Base-by-base conservation (phyloP, 2,888 invertebrate genomes). In the Microctonus hyperodae region DNA sequence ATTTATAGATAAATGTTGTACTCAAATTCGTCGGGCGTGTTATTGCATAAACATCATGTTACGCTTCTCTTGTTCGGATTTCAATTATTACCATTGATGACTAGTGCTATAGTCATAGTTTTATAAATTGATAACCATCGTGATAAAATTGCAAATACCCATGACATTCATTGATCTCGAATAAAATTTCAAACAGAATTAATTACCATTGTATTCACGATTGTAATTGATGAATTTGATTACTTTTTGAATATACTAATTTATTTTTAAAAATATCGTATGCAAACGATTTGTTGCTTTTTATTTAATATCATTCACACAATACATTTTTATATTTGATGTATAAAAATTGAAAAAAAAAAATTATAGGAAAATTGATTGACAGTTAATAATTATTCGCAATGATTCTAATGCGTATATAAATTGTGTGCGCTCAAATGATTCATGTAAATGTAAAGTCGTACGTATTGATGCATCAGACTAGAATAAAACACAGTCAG, bases 51-150 rank as follows among this genome's bases (percentile, higher is more conserved):
- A 78, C 74, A 78, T 79, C 66, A 69, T 69, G 73, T 75, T 74
- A 75, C 73, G 73, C 67, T 72, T 66, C 70, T 71, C 75, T 70
- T 68, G 68, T 69, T 73, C 73, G 74, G 76, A 76, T 76, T 77
- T 78, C 76, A 78, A 79, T 79, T 76, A 79, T 76, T 74, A 75
- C 70, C 64, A n/a, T n/a, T n/a, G 70, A 74, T 72, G 75, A 56
- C 64, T 67, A 69, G 65, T n/a, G n/a, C n/a, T n/a, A n/a, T 69
- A 66, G 57, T 58, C 62, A 50, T 71, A 63, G 62, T 62, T 69
- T 75, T 71, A 76, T 76, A 72, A 78, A 78, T 78, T 79, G 77
- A 80, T 78, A 78, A 76, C 72, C 75, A 72, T 75, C 76, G 73
- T 73, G 76, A 77, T 77, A 77, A 77, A 74, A 69, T 72, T 71